Evolutionary conservation across 2,797 vertebrate genomes (phyloP).

Genomic region (Pampus argenteus): DNA sequence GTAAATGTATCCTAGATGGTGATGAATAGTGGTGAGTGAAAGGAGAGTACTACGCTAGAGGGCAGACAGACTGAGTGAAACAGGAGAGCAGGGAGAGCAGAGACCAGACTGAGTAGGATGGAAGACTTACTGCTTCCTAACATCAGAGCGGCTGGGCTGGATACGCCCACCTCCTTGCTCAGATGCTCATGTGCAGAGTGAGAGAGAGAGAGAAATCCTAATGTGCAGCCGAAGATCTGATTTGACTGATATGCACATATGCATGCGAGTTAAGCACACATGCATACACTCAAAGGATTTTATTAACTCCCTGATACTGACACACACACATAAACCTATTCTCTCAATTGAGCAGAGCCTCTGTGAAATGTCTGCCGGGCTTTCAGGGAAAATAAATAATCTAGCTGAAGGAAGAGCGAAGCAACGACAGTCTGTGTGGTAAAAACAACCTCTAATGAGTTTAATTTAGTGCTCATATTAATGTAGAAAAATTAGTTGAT

Average conservation of each 20-base stretch:
- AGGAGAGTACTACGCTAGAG: slow-evolving; percentile 64
- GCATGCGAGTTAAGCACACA: slow-evolving; percentile 41
- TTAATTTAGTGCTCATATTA: background rate
- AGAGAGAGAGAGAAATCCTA: slow-evolving; percentile 32
- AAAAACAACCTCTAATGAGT: slow-evolving; percentile 42
- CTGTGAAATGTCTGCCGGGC: slow-evolving; percentile 29
- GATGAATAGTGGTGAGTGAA: slow-evolving; percentile 63
- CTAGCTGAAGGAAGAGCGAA: slow-evolving; percentile 26
- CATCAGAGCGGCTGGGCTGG: slow-evolving; percentile 76
- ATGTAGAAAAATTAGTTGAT: slow-evolving; percentile 5
- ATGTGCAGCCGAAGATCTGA: slow-evolving; percentile 55
- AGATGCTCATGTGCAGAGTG: slow-evolving; percentile 54
- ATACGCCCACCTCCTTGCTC: slow-evolving; percentile 82
- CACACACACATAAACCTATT: slow-evolving; percentile 17
- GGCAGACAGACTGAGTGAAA: slow-evolving; percentile 69
- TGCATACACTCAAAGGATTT: slow-evolving; percentile 35
- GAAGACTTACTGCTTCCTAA: slow-evolving; percentile 70
- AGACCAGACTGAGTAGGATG: slow-evolving; percentile 54
- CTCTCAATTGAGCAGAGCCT: slow-evolving; percentile 18
- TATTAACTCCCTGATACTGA: slow-evolving; percentile 48
- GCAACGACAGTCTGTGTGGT: slow-evolving; percentile 14
- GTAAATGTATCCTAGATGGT: slow-evolving; percentile 62
- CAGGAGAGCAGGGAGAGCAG: slow-evolving; percentile 59
- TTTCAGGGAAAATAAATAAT: slow-evolving; percentile 54
- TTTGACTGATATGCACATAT: slow-evolving; percentile 59